These are phyloP conservation scores for Agrotis puta DNA, from an alignment of 2,888 invertebrate species.

Conservation along the genomic window DNA sequence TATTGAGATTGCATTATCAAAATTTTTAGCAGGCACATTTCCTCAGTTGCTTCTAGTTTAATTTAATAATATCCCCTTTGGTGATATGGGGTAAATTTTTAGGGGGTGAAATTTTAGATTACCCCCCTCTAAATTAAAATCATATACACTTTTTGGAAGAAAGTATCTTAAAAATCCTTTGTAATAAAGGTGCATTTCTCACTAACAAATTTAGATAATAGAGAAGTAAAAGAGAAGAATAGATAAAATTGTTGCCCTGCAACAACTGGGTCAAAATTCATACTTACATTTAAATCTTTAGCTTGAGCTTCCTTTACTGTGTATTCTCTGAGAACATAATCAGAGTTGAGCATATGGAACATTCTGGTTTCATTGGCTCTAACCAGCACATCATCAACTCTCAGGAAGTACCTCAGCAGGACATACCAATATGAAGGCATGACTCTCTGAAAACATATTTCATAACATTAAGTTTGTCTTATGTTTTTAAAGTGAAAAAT, in stretches of 20 bases:
- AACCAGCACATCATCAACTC: conserved; percentile 98
- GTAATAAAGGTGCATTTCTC: too few species aligned
- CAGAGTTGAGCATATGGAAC: conserved; percentile 94
- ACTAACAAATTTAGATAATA: too few species aligned
- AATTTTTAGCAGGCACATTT: background rate
- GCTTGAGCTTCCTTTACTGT: conserved; percentile 95
- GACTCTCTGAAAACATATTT: conserved; percentile 93
- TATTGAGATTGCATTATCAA: background rate
- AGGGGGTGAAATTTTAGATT: too few species aligned
- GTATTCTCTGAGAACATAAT: conserved; percentile 96
- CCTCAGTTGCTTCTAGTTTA: background rate
- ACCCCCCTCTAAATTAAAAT: too few species aligned
- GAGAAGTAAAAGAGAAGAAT: too few species aligned
- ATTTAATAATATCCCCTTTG: too few species aligned
- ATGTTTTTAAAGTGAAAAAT: too few species aligned
- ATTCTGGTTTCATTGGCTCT: conserved; percentile 97
- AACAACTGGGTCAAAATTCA: background rate
- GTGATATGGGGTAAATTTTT: too few species aligned
- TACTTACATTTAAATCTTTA: conserved; percentile 92
- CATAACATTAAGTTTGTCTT: background rate
- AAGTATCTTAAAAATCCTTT: too few species aligned
- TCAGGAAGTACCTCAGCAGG: conserved; percentile 96
- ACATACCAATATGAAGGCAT: conserved; percentile 99
- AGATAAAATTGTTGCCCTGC: too few species aligned
- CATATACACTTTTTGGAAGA: too few species aligned